Conservation (phyloP, 64 coral and sea anemone genomes). For the Porites australiensis region DNA sequence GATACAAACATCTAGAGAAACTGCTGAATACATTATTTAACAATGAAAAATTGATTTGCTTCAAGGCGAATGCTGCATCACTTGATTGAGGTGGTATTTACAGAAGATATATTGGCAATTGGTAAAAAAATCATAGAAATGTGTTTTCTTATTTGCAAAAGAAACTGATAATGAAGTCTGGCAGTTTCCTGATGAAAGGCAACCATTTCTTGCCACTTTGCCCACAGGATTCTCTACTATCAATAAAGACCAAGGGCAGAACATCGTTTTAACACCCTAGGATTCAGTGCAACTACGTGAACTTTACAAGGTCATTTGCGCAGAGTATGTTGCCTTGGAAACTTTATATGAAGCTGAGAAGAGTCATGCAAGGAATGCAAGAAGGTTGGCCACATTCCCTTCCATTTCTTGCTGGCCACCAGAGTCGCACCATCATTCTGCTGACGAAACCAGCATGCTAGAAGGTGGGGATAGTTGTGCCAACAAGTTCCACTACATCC, state of each 20-base stretch:
- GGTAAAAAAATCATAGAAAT: too few species aligned
- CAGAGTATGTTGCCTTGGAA: slow-evolving; percentile 4
- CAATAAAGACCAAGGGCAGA: slow-evolving; percentile 28
- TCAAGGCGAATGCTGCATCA: too few species aligned
- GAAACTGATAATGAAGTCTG: too few species aligned
- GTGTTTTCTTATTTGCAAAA: too few species aligned
- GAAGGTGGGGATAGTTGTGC: slow-evolving; percentile 26
- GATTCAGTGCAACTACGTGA: not conserved
- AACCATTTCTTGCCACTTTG: too few species aligned
- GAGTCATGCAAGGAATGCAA: not conserved
- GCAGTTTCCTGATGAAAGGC: too few species aligned
- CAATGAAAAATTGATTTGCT: too few species aligned
- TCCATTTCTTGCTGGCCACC: slow-evolving; percentile 38
- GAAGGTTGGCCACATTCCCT: slow-evolving; percentile 27
- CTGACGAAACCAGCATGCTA: slow-evolving; percentile 6
- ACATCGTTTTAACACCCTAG: not conserved
- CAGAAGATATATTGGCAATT: too few species aligned
- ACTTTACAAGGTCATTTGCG: not conserved
- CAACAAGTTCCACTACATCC: slow-evolving; percentile 21
- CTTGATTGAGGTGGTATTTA: too few species aligned
- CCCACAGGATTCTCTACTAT: not conserved
- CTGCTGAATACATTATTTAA: too few species aligned
- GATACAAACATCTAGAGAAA: too few species aligned
- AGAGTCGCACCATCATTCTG: slow-evolving; percentile 3
- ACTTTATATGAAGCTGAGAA: slow-evolving; percentile 13